These are phyloP conservation scores for Myiotriccus ornatus DNA, from an alignment of 2,797 vertebrate genomes.

Conservation along the genomic window DNA sequence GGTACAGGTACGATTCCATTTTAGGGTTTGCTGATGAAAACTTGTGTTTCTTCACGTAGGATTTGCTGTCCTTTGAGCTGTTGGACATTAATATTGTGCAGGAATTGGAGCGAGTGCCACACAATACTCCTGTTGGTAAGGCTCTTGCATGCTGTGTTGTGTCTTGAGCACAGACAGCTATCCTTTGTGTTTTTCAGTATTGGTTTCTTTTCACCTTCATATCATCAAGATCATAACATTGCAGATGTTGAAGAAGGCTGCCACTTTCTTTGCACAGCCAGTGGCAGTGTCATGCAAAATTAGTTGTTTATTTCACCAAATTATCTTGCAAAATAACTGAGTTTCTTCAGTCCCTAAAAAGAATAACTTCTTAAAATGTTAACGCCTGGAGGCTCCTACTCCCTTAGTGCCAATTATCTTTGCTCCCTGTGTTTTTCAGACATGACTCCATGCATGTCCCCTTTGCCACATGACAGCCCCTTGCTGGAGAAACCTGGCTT, in stretches of 20 bases:
- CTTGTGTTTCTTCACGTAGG: slow-evolving; percentile 73
- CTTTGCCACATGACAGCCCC: slow-evolving; percentile 84
- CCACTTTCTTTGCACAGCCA: background rate
- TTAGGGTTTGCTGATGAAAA: background rate
- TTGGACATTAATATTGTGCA: slow-evolving; percentile 97
- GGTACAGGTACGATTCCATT: background rate
- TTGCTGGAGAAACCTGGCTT: slow-evolving; percentile 80
- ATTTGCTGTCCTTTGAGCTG: slow-evolving; percentile 94
- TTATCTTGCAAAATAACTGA: background rate
- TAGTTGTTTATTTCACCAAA: background rate
- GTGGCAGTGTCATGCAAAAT: background rate
- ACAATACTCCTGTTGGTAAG: slow-evolving; percentile 93
- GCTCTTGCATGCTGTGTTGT: background rate
- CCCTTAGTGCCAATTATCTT: background rate
- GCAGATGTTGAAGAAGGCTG: background rate
- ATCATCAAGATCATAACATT: background rate
- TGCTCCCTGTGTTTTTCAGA: slow-evolving; percentile 75
- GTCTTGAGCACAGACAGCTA: background rate
- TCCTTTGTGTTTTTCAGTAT: background rate
- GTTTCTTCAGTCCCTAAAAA: background rate
- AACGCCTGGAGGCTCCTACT: background rate
- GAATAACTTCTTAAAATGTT: background rate
- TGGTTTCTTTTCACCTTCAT: background rate
- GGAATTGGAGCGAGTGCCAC: slow-evolving; percentile 92
- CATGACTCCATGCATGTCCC: slow-evolving; percentile 92